Percentiles rank a stretch among this genome's conserved stretches.
phyloP scores from a whole-genome alignment of 2,888 invertebrate species.

The Matsumyia berberina region DNA sequence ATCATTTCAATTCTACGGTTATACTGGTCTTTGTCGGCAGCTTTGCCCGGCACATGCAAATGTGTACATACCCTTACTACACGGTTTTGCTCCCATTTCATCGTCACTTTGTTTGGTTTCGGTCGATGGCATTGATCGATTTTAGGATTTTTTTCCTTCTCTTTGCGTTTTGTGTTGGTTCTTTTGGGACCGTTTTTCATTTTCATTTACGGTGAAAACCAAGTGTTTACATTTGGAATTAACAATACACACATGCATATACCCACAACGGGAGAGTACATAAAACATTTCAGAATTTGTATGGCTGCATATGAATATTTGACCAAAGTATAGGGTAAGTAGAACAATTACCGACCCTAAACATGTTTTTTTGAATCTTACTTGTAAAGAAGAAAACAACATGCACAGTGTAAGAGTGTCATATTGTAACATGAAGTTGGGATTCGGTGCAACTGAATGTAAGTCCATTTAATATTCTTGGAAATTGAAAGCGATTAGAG shows the following conservation, averaged over 20 bases:
- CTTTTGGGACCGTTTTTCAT: conserved; percentile 7
- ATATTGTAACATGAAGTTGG: not conserved
- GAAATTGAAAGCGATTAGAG: no score
- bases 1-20: conserved; percentile 29
- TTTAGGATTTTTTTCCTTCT: conserved; percentile 28
- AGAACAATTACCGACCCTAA: not conserved
- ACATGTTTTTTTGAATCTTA: not conserved
- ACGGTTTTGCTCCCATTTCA: conserved; percentile 13
- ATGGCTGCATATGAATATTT: conserved; percentile 37
- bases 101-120: conserved; percentile 55
- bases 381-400: not conserved
- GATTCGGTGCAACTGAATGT: no score
- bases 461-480: no score
- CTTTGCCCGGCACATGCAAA: conserved; percentile 10
- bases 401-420: no score
- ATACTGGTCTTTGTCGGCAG: conserved; percentile 29
- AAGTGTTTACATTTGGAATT: conserved; percentile 18
- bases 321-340: conserved; percentile 20
- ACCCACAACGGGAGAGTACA: not conserved
- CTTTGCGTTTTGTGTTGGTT: not conserved
- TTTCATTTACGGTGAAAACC: conserved; percentile 33
- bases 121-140: conserved; percentile 63
- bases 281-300: not conserved
- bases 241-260: conserved; percentile 17
- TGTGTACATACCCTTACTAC: conserved; percentile 6